Evolutionary conservation across 2,113 vertebrate species (phyloP).

Genomic region (Micronisus gabar): DNA sequence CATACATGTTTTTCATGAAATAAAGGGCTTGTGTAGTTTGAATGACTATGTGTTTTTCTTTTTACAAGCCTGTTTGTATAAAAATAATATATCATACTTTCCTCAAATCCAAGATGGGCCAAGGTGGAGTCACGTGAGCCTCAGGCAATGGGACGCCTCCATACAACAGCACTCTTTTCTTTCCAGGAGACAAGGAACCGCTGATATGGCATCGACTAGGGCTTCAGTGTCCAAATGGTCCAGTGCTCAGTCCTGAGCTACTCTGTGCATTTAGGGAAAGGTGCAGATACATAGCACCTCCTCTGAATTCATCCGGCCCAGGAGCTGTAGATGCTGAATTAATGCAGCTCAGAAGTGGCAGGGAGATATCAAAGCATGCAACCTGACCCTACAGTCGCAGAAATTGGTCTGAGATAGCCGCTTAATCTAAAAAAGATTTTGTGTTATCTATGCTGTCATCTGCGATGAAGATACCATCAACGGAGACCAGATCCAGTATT

Average conservation of each 20-base stretch:
- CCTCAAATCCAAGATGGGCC: neutral
- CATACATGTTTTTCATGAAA: conserved; percentile 49
- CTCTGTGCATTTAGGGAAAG: neutral
- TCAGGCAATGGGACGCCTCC: neutral
- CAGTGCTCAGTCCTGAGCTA: neutral
- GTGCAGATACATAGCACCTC: neutral
- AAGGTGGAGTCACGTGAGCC: neutral
- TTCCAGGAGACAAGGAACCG: neutral
- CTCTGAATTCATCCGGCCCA: neutral
- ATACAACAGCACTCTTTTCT: neutral
- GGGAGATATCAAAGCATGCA: neutral
- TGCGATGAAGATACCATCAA: neutral
- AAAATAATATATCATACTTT: conserved; percentile 27
- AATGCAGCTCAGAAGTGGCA: neutral
- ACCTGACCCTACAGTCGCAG: neutral
- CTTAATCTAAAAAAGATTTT: neutral
- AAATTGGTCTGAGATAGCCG: neutral
- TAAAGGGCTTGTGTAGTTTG: conserved; percentile 30
- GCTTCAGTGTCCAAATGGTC: neutral
- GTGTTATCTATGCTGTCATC: neutral
- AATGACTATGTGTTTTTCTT: conserved; percentile 23
- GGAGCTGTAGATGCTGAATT: neutral
- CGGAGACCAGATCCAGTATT: neutral
- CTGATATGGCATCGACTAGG: neutral
- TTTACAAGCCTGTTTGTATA: conserved; percentile 31